These are phyloP conservation scores for Tyrophagus putrescentiae DNA, from an alignment of 1,140 invertebrate species.

Conservation along the genomic window DNA sequence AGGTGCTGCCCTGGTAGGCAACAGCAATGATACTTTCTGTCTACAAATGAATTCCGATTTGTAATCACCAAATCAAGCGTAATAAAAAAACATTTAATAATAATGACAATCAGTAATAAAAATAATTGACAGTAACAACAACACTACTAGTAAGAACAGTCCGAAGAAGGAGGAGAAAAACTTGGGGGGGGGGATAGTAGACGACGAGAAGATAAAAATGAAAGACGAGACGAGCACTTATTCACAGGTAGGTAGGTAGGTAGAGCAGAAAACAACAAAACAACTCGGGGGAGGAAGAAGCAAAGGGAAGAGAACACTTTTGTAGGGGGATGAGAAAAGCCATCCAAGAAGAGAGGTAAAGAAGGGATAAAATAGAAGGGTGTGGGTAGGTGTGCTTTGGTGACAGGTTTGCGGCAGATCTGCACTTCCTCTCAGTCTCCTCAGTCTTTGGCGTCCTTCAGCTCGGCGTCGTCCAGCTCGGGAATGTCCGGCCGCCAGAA, in stretches of 20 bases:
- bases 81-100: neutral
- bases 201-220: neutral
- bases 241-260: too few relatives aligned
- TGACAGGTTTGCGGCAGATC: too few relatives aligned
- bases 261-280: too few relatives aligned
- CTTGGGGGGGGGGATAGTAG: neutral
- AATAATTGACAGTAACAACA: neutral
- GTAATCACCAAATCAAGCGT: neutral
- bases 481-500: conserved; percentile 80
- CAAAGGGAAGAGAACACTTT: too few relatives aligned
- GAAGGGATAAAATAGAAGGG: too few relatives aligned
- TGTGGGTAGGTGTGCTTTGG: too few relatives aligned
- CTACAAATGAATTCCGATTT: neutral
- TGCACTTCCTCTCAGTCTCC: too few relatives aligned
- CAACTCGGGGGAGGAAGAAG: too few relatives aligned
- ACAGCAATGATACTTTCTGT: conserved; percentile 39
- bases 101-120: neutral
- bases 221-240: too few relatives aligned
- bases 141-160: neutral
- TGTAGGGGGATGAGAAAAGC: too few relatives aligned
- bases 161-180: neutral
- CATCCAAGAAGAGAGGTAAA: too few relatives aligned
- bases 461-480: conserved; percentile 30
- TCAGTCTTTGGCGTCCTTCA: too few relatives aligned
- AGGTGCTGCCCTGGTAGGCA: conserved; percentile 51